Percentiles rank a stretch among this genome's conserved stretches.
These are phyloP conservation scores for Oreohelix idahoensis DNA, from an alignment of 1,140 invertebrate genomes.

Conservation along the genomic window DNA sequence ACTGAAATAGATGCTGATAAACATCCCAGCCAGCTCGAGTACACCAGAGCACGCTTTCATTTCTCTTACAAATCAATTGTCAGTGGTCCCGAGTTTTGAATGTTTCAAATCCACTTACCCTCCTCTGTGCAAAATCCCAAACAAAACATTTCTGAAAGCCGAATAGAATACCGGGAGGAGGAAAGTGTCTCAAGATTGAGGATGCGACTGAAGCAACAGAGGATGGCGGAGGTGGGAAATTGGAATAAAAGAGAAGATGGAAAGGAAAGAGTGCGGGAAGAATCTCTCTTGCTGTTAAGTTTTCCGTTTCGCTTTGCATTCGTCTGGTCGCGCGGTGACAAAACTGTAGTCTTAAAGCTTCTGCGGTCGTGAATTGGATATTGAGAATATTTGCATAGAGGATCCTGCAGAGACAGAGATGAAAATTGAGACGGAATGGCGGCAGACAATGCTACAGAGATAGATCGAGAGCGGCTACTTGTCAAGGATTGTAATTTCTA, in stretches of 20 bases:
- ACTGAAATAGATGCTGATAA: constrained; percentile 7
- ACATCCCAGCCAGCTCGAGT: not conserved
- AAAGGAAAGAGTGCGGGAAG: not conserved
- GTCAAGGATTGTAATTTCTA: constrained; percentile 20
- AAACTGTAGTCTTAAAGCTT: not conserved
- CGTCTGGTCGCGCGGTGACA: not conserved
- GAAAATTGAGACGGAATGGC: constrained; percentile 22
- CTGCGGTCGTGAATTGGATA: not conserved
- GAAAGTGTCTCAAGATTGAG: not conserved
- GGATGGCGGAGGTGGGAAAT: not conserved
- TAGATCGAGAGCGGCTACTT: constrained; percentile 7
- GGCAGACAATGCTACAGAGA: constrained; percentile 27
- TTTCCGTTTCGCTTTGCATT: constrained; percentile 12
- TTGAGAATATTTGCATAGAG: constrained; percentile 27
- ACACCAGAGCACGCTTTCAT: not conserved
- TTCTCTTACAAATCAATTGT: not conserved
- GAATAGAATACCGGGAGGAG: not conserved
- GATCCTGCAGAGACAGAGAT: not conserved
- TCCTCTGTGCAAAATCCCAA: not conserved
- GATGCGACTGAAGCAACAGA: not conserved
- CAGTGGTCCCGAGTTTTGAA: not conserved
- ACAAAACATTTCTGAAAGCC: constrained; percentile 1
- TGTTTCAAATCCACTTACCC: constrained; percentile 18
- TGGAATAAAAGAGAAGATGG: not conserved
- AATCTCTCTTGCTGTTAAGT: not conserved